A percentile compares a stretch with the other conserved stretches of the same genome.
Conservation (phyloP, 2,113 vertebrate species). For the Petrocephalus microphthalmus region DNA sequence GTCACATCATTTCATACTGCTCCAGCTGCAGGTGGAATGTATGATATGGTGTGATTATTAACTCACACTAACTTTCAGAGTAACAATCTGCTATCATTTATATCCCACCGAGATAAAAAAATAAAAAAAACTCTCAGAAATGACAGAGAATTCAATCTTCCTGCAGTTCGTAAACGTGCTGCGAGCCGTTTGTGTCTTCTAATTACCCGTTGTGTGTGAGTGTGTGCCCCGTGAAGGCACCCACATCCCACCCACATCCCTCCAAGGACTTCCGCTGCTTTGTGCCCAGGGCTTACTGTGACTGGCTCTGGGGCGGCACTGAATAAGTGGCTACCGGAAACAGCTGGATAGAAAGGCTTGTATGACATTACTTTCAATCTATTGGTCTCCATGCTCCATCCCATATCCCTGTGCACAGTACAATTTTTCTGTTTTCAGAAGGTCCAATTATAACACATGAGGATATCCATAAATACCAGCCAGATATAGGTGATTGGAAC, state of each 20-base stretch:
- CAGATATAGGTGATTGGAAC: neutral
- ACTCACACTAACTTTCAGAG: too few relatives aligned
- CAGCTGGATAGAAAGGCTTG: neutral
- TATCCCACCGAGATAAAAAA: neutral
- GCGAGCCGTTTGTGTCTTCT: neutral
- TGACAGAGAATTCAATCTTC: neutral
- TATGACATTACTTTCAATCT: neutral
- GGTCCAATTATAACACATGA: neutral
- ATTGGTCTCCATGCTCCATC: neutral
- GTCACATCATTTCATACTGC: too few relatives aligned
- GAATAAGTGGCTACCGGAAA: neutral
- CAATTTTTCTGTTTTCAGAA: neutral
- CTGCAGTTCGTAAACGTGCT: neutral
- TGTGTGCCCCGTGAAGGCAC: neutral
- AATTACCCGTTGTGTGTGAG: neutral
- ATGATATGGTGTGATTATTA: too few relatives aligned
- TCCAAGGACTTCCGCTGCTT: neutral
- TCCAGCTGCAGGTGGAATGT: neutral
- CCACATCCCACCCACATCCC: too few relatives aligned
- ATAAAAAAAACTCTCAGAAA: neutral
- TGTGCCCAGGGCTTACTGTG: neutral
- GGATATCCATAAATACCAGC: neutral
- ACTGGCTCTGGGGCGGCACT: neutral
- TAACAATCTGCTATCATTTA: neutral
- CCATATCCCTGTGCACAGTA: neutral